Evolutionary conservation across 2,888 invertebrate species (phyloP), one percentile per base, ranked within the genome.

Genomic region (Oegoconia quadripuncta): DNA sequence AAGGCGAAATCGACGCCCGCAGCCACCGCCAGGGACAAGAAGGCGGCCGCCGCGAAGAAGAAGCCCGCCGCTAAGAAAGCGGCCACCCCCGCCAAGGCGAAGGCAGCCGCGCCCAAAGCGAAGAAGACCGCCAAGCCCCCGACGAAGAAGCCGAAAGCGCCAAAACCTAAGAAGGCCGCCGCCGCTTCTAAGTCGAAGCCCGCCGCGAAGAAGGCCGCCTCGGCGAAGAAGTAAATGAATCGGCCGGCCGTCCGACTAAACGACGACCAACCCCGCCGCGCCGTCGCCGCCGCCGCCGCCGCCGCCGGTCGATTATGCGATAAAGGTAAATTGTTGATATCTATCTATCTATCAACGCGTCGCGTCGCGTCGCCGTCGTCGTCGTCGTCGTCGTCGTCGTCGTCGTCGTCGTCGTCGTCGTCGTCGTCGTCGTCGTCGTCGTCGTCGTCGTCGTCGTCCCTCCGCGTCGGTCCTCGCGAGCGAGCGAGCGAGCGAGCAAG

Each of bases 121-220:
- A 61, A 53, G 38, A 54, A 52, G 39, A 35, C 45, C 41, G 56
- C 63, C 44, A 61, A 68, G 18, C 77, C 78, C 22, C 63, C 74
- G 1, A 61, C 71, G 46, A 73, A 70, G 42, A 78, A 75, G 34
- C 70, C 77, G 0, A 80, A 71, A 43, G 64, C 76, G 2, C 74
- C 79, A 6, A 79, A 74, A 38, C 71, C 76, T 7, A 74, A 73
- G 52, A 75, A 62, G 52, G 59, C 59, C 14, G 46, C 59, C 34
- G 52, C 48, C 35, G 50, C 55, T 15, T 54, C 62, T 31, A 59
- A 54, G 42, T 50, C 57, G 16, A 52, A 44, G 32, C 39, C 52
- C 7, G 39, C 33, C 38, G 42, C 32, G 11, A 20, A 23, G 15
- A 42, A 50, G 35, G 42, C 48, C 6, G 38, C 46, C 28, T 51